Evolutionary conservation across 2,888 invertebrate genomes (phyloP).

Genomic region (Axea sp.): DNA sequence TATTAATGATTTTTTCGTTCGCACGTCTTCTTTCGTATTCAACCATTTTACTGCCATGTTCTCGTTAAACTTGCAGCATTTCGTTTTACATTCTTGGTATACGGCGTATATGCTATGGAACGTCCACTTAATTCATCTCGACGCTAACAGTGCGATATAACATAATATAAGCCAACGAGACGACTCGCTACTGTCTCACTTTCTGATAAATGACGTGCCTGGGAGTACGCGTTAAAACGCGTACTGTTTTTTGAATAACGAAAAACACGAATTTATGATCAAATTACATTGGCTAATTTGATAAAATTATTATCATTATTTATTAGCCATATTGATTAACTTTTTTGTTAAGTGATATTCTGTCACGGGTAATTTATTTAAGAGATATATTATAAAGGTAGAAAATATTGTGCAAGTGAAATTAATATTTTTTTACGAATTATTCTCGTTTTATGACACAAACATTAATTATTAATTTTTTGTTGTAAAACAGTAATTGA

Average conservation of each 20-base stretch:
- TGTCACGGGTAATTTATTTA: too few species aligned
- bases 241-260: slow-evolving; percentile 12
- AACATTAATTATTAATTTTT: too few species aligned
- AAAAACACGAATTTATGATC: slow-evolving; percentile 21
- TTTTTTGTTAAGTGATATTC: too few species aligned
- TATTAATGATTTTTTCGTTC: slow-evolving; percentile 16
- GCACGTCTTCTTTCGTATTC: not conserved
- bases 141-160: slow-evolving; percentile 42
- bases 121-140: slow-evolving; percentile 50
- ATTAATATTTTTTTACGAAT: too few species aligned
- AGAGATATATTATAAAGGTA: too few species aligned
- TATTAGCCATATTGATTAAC: too few species aligned
- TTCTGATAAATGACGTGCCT: slow-evolving; percentile 25
- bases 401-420: too few species aligned
- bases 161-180: slow-evolving; percentile 36
- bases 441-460: too few species aligned
- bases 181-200: slow-evolving; percentile 13
- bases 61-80: slow-evolving; percentile 39
- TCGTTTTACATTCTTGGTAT: slow-evolving; percentile 43
- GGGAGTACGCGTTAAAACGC: slow-evolving; percentile 5
- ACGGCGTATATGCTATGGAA: slow-evolving; percentile 15
- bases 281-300: slow-evolving; percentile 10
- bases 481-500: too few species aligned
- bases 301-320: too few species aligned
- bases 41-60: slow-evolving; percentile 1